Evolutionary conservation across 2,888 invertebrate genomes (phyloP), one percentile per base, ranked within the genome.

Genomic region (Tanaodytes sp.): DNA sequence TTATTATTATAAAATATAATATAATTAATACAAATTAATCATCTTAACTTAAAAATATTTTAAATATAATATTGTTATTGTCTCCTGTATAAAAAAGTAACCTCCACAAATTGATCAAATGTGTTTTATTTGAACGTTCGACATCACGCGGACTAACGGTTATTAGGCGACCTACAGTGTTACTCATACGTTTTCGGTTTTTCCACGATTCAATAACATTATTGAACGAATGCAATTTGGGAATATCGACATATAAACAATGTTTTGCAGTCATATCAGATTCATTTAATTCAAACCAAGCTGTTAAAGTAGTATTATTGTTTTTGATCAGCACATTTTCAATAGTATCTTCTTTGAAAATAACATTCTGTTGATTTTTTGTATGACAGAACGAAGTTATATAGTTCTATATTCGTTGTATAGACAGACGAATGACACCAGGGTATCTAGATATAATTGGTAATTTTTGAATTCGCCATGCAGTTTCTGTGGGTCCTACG

Each of bases 361-460:
- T 20, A 12, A 54, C 36, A 11, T 55, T 23, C 49, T 69, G 72
- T 48, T 72, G 51, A 55, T 71, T 74, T 67, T 69, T 51, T 19
- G 36, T 46, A 55, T 70, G 72, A 12, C n/a, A n/a, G n/a, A n/a
- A n/a, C n/a, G n/a, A n/a, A n/a, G n/a, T n/a, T n/a, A n/a, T n/a
- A n/a, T n/a, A n/a, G n/a, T n/a, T n/a, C n/a, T n/a, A n/a, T n/a
- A n/a, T n/a, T n/a, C n/a, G n/a, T n/a, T n/a, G n/a, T n/a, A 70
- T 37, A 12, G 70, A 49, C 51, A 68, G 64, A 12, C 57, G 18
- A 46, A 62, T 39, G n/a, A n/a, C n/a, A n/a, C n/a, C n/a, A n/a
- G n/a, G n/a, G n/a, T n/a, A n/a, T n/a, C n/a, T n/a, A n/a, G 43
- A 37, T 72, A 67, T 1, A 64, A 71, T 57, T 54, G 36, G 71